Percentiles rank a stretch among this genome's conserved stretches.
Evolutionary conservation across 2,888 invertebrate genomes (phyloP).

Genomic region (Dryobota labecula): DNA sequence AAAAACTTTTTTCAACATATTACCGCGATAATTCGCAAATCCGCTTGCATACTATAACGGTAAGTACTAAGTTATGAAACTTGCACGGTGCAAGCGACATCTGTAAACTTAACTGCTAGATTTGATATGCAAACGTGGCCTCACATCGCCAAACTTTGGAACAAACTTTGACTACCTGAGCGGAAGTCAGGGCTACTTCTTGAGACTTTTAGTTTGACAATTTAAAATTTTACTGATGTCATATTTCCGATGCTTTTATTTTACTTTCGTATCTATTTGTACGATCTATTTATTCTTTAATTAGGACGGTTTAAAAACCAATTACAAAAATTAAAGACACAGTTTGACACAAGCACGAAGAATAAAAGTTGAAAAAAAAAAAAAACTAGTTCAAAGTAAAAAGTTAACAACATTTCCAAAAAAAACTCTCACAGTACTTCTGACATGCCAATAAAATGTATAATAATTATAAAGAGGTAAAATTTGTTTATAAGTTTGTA

Average conservation of each 20-base stretch:
- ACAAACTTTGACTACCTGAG: slow-evolving; percentile 63
- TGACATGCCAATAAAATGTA: no score
- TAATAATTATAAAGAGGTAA: no score
- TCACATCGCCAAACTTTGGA: slow-evolving; percentile 64
- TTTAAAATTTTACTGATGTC: background rate
- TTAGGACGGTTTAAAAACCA: no score
- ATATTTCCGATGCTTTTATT: background rate
- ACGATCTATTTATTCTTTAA: no score
- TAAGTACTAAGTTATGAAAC: slow-evolving; percentile 61
- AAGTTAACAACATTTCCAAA: no score
- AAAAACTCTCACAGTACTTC: no score
- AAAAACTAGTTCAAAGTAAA: no score
- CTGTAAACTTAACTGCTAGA: slow-evolving; percentile 61
- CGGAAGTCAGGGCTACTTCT: slow-evolving; percentile 36
- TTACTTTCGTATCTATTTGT: background rate
- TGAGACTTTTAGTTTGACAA: background rate
- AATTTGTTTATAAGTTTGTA: no score
- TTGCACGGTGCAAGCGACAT: slow-evolving; percentile 64
- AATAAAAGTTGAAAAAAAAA: no score
- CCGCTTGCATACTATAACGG: slow-evolving; percentile 28
- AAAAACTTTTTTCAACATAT: slow-evolving; percentile 21
- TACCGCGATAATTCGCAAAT: slow-evolving; percentile 50
- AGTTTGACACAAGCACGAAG: no score
- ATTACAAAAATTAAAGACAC: no score
- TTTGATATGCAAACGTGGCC: slow-evolving; percentile 74